Percentiles rank a stretch among this genome's conserved stretches.
Conservation (phyloP, 2,113 vertebrate genomes). For the Chascanopsetta lugubris region DNA sequence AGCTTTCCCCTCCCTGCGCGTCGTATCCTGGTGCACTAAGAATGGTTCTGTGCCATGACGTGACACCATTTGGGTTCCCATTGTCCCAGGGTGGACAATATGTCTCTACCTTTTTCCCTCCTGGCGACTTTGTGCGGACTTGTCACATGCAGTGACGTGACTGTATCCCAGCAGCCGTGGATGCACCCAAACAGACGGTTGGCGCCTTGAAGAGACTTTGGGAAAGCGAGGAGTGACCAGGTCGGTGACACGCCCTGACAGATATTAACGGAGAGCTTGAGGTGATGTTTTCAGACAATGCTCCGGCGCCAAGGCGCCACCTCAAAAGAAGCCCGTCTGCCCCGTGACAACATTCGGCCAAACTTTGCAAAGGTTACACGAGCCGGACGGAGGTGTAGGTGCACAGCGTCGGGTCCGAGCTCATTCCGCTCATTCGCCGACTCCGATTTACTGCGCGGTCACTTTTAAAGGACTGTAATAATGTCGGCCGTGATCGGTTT, state of each 20-base stretch:
- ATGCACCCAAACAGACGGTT: slow-evolving; percentile 1
- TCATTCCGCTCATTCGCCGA: too few species aligned
- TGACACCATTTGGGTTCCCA: slow-evolving; percentile 30
- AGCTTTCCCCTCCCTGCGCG: slow-evolving; percentile 11
- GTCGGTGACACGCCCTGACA: slow-evolving; percentile 24
- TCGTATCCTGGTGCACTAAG: slow-evolving; percentile 10
- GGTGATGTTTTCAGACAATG: slow-evolving; percentile 34
- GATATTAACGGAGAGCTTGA: slow-evolving; percentile 31
- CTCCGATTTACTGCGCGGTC: too few species aligned
- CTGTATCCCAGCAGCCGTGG: slow-evolving; percentile 10
- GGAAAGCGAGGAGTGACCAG: slow-evolving; percentile 33
- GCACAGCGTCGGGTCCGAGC: too few species aligned
- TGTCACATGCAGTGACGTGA: slow-evolving; percentile 32
- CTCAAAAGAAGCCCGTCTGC: slow-evolving; percentile 11
- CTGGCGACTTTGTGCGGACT: not conserved
- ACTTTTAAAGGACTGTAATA: too few species aligned
- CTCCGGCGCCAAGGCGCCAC: slow-evolving; percentile 30
- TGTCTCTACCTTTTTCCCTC: slow-evolving; percentile 50
- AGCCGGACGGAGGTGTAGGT: not conserved
- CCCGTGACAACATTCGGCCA: slow-evolving; percentile 23
- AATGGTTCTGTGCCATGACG: slow-evolving; percentile 45
- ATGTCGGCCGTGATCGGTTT: too few species aligned
- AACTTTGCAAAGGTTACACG: slow-evolving; percentile 18
- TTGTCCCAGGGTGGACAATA: slow-evolving; percentile 67
- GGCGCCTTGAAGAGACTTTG: slow-evolving; percentile 1